Base-by-base conservation (phyloP, 2,888 invertebrate genomes). In the Drosophila nigricruria region DNA sequence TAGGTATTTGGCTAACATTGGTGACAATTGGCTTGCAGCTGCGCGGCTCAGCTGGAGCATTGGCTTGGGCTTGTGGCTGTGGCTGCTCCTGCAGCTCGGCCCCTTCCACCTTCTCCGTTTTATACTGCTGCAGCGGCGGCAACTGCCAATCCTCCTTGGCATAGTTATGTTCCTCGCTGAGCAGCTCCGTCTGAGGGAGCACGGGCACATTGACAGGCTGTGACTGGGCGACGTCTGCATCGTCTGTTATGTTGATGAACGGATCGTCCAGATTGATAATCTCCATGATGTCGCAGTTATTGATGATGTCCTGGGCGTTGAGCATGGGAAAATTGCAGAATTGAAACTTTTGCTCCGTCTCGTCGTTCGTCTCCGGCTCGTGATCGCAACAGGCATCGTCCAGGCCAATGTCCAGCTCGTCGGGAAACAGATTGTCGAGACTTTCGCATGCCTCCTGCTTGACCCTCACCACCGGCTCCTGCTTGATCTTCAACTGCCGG, bases 201-300 rank as follows among this genome's bases (percentile, higher is more conserved):
- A 20, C 38, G 0, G 68, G 45, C n/a, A 34, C 25, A 2, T 34
- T 9, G 2, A 25, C 69, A 0, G 58, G 59, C 23, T 75, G 73
- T 6, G 83, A 36, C 34, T 81, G 83, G 1, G 70, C 78, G 5
- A 81, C 90, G 53, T 87, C 90, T 5, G 92, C 90, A 70, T 93
- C 92, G 42, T 93, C 92, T 0, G 92, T 82, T 53, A 93, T 93
- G 27, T 93, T 91, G 42, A 93, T 93, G 30, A 91, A 93, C 0
- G 92, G 92, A 80, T 92, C 93, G 54, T 93, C 92, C 23, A 93
- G 75, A 50, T 92, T 91, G 5, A 93, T 92, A 2, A 93, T 92
- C 73, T 93, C 93, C 92, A 93, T 93, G 43, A 93, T 93, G 77
- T 93, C 93, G 79, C 93, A 93, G 64, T 93, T 92, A 52, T 92